phyloP scores from a whole-genome alignment of 2,888 invertebrate genomes.

The Anticlea derivata region DNA sequence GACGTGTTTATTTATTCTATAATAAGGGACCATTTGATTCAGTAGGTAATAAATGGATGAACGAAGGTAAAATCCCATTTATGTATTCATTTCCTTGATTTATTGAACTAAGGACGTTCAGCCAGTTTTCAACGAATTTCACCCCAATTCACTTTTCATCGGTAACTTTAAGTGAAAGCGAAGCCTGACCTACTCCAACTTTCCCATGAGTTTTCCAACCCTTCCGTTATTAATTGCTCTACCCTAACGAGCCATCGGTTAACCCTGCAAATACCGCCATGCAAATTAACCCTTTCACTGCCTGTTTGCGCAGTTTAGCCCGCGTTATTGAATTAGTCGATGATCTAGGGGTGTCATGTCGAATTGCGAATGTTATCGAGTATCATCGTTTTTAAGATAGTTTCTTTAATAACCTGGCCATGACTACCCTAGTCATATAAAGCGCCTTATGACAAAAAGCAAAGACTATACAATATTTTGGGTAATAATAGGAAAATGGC shows the following conservation, averaged over 20 bases:
- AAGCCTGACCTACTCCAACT: conserved; percentile 73
- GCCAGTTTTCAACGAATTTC: background rate
- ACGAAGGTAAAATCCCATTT: no score
- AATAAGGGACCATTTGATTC: no score
- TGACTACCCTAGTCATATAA: no score
- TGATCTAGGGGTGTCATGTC: conserved; percentile 43
- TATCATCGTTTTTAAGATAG: background rate
- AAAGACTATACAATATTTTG: no score
- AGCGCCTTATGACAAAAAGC: no score
- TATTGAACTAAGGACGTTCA: background rate
- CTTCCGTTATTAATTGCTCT: conserved; percentile 70
- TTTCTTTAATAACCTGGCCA: background rate
- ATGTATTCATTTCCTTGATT: no score
- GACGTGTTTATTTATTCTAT: no score
- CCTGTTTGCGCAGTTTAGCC: conserved; percentile 76
- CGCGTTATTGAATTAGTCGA: conserved; percentile 78
- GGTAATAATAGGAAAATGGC: no score
- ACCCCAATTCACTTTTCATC: conserved; percentile 20
- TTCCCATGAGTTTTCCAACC: conserved; percentile 76
- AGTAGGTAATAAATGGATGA: no score
- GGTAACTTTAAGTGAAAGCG: conserved; percentile 33
- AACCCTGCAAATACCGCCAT: conserved; percentile 77
- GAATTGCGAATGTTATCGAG: conserved; percentile 25
- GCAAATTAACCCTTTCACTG: conserved; percentile 83
- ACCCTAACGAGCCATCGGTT: conserved; percentile 81